Evolutionary conservation across 2,113 vertebrate genomes (phyloP), one percentile per base, ranked within the genome.

Genomic region (Ranitomeya variabilis): DNA sequence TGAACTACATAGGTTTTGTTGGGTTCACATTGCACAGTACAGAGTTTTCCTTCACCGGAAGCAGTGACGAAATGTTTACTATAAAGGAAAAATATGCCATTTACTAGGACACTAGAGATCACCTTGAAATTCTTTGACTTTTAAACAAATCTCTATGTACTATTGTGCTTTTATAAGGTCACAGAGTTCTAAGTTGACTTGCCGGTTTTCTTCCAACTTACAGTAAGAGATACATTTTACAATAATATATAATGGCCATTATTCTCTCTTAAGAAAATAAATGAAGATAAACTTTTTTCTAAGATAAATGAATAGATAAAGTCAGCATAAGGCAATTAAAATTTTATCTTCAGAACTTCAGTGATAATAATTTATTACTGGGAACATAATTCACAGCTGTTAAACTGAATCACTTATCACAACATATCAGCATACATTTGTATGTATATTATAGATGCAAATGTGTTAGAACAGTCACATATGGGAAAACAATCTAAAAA

Each of bases 311-410:
- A 76, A 52, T 51, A 74, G 71, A 74, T 76, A 76, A 76, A 76
- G 45, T 19, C 37, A 76, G 52, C 45, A 76, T 51, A 76, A 76
- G 73, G 73, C 73, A 76, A 76, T 76, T 76, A 76, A 74, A 74
- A 76, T 51, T 18, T 76, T 76, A 11, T 21, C 51, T 18, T 21
- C 37, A 76, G 73, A 52, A 76, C 8, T 19, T 76, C 73, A 76
- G 73, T 19, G 37, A 76, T 76, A 76, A 45, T 76, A 76, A 76
- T 76, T 76, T 76, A 76, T 76, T 52, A 52, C 73, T 21, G 18
- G 45, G 73, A 76, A 76, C 73, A 76, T 52, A 76, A 76, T 76
- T 76, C 73, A 76, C 37, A 76, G 45, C 73, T 76, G 73, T 76
- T 74, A 19, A 51, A 76, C 37, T 76, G 9, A 76, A 76, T 76